Conservation (phyloP, 2,888 invertebrate genomes). For the Cantharis rufa region DNA sequence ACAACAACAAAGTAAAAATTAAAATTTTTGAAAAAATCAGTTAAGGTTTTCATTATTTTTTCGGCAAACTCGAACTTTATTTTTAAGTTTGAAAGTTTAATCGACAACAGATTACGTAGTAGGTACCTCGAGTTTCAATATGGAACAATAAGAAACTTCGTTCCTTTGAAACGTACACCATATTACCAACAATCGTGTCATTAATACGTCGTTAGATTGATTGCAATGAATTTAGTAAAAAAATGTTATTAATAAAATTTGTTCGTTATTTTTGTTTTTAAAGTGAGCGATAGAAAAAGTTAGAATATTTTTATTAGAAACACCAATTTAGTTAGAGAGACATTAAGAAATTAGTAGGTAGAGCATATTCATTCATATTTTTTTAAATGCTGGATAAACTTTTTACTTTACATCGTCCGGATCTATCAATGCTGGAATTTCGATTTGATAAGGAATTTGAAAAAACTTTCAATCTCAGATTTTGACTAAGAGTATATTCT, state of each 20-base stretch:
- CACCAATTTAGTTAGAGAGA: conserved; percentile 18
- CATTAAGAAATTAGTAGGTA: conserved; percentile 10
- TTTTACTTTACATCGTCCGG: background rate
- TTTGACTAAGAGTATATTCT: background rate
- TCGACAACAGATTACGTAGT: too few species aligned
- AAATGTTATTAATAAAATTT: background rate
- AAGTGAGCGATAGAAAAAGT: background rate
- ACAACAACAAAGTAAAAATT: background rate
- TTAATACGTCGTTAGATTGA: background rate
- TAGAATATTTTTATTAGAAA: background rate
- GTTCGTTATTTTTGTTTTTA: background rate
- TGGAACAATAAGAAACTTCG: background rate
- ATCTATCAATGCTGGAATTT: background rate
- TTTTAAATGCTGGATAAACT: background rate
- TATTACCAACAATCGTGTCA: background rate
- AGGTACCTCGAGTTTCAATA: too few species aligned
- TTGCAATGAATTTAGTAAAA: background rate
- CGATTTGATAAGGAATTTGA: background rate
- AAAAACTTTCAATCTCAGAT: background rate
- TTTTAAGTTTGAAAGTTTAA: too few species aligned
- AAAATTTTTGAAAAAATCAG: background rate
- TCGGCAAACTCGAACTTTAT: background rate
- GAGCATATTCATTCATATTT: conserved; percentile 26
- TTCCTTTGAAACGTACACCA: background rate
- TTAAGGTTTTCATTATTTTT: background rate